Conservation (phyloP, 2,113 vertebrate genomes). For the Rhizomys pruinosus region DNA sequence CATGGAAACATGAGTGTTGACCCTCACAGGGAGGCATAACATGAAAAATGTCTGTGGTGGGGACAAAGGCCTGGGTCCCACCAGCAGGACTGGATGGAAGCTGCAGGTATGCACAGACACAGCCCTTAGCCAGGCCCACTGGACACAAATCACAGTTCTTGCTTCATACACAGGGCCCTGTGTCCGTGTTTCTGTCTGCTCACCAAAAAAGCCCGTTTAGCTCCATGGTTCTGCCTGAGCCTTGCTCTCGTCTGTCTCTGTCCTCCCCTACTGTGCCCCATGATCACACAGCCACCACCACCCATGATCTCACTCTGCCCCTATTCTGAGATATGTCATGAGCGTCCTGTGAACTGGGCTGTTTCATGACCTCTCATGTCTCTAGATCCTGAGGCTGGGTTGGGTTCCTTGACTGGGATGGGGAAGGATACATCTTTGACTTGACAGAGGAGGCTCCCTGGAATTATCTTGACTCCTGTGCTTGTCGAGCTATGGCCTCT, state of each 20-base stretch:
- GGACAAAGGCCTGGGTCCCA: not conserved
- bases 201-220: accelerated
- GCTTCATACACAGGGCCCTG: accelerated
- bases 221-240: accelerated
- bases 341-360: not conserved
- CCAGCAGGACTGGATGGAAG: not conserved
- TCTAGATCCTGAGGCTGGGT: accelerated
- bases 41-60: not conserved
- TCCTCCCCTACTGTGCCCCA: accelerated
- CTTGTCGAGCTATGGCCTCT: not conserved
- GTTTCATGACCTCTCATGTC: accelerated
- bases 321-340: accelerated
- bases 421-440: not conserved
- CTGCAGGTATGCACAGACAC: not conserved
- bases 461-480: accelerated
- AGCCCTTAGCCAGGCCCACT: not conserved
- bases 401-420: accelerated
- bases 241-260: too few relatives aligned
- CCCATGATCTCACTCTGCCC: accelerated
- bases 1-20: not conserved
- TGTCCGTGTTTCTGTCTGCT: accelerated
- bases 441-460: accelerated
- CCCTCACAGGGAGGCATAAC: not conserved
- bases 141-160: accelerated
- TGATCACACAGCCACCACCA: accelerated